Base-by-base conservation (phyloP, 2,113 vertebrate genomes). In the Rhinoderma darwinii region DNA sequence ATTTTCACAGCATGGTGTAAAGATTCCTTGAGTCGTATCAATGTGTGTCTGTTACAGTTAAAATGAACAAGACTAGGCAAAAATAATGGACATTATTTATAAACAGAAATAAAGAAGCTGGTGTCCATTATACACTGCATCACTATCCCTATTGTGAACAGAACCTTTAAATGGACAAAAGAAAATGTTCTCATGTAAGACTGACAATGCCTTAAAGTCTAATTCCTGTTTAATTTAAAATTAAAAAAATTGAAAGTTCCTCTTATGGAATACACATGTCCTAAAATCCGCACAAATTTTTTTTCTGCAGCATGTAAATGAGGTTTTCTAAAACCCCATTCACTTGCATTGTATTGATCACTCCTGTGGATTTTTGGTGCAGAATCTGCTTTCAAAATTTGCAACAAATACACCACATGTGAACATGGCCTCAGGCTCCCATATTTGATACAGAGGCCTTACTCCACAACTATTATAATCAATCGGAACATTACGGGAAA, bases 101-200 rank as follows among this genome's bases (percentile, higher is more conserved):
- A 9, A 37, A 17, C 30, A 41, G 14, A 35, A 32, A 66, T 66
- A 32, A 1, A 37, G 35, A 25, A 35, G 22, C 68, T 72, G 68
- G 35, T 10, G 37, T 72, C 37, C 18, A 7, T 72, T 72, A 39
- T 72, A 11, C 2, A 15, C 43, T 15, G 43, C 44, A 77, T 77
- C 74, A 77, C 30, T 77, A 30, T 47, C 44, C 27, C n/a, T 32
- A 27, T 77, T 77, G 74, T 50, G n/a, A 75, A 43, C 37, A 41
- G 22, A 1, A 73, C 14, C 6, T 72, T 22, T 72, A 72, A 72
- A 39, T 72, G 18, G 18, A 72, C 37, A 73, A 41, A 41, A 39
- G 22, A 70, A 39, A 10, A 1, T 27, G 22, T n/a, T 27, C 25
- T 61, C 25, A 20, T 61, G 15, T 51, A 0, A 51, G 50, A 51